Conservation (phyloP, 2,113 vertebrate genomes). For the Centrocercus urophasianus region DNA sequence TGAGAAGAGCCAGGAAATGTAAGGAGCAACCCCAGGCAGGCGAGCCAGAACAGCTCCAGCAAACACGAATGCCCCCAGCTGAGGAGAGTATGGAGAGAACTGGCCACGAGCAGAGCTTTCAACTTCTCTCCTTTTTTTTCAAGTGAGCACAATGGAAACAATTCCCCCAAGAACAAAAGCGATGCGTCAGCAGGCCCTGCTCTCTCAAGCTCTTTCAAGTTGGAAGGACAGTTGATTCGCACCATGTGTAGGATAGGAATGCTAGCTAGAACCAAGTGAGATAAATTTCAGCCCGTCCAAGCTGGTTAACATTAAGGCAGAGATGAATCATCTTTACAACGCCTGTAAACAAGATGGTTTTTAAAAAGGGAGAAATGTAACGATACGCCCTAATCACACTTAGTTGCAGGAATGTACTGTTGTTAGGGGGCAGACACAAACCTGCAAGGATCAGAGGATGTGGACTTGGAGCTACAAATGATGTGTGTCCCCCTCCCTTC, state of each 20-base stretch:
- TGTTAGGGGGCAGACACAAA: neutral
- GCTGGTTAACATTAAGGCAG: slow-evolving; percentile 68
- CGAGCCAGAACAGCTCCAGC: neutral
- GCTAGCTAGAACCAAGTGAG: slow-evolving; percentile 54
- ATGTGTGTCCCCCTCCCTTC: neutral
- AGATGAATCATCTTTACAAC: slow-evolving; percentile 70
- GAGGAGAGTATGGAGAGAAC: slow-evolving; percentile 37
- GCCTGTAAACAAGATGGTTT: slow-evolving; percentile 62
- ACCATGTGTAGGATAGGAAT: slow-evolving; percentile 78
- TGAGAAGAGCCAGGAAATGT: neutral
- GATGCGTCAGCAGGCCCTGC: slow-evolving; percentile 66
- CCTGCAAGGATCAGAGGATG: neutral
- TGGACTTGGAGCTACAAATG: neutral
- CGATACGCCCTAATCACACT: neutral
- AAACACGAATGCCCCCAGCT: slow-evolving; percentile 44
- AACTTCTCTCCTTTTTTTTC: slow-evolving; percentile 36
- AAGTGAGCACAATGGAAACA: slow-evolving; percentile 72
- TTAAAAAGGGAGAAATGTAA: neutral
- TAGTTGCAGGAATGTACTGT: neutral
- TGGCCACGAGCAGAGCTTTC: slow-evolving; percentile 56
- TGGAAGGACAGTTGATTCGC: slow-evolving; percentile 80
- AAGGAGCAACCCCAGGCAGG: neutral
- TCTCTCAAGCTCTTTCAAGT: slow-evolving; percentile 70
- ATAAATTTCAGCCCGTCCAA: slow-evolving; percentile 64
- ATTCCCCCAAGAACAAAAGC: slow-evolving; percentile 74